Conservation (phyloP, 2,888 invertebrate genomes). For the Parnassius orleans region DNA sequence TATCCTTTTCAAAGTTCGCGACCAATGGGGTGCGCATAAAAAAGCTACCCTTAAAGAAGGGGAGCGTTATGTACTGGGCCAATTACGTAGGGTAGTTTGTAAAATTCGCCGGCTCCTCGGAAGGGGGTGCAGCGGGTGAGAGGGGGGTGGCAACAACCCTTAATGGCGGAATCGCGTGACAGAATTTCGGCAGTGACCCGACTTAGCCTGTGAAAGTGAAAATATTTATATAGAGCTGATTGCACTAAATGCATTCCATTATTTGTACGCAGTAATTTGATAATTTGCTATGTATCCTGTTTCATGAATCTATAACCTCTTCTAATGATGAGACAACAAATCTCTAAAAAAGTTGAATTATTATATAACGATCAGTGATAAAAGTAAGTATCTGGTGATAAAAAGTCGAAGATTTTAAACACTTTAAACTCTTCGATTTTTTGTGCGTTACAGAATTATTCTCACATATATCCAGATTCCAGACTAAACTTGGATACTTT, state of each 20-base stretch:
- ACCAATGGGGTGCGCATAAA: constrained; percentile 53
- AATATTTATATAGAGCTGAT: constrained; percentile 64
- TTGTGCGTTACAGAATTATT: too few relatives aligned
- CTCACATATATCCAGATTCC: too few relatives aligned
- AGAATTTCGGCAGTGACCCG: constrained; percentile 80
- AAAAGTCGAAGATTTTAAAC: too few relatives aligned
- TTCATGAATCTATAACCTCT: too few relatives aligned
- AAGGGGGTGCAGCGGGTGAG: constrained; percentile 37
- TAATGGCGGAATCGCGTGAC: constrained; percentile 81
- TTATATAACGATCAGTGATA: too few relatives aligned
- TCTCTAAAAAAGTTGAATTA: too few relatives aligned
- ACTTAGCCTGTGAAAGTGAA: constrained; percentile 76
- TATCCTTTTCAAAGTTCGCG: constrained; percentile 48
- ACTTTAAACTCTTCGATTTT: too few relatives aligned
- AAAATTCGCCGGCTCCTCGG: constrained; percentile 71
- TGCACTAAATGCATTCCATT: constrained; percentile 29
- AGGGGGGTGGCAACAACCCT: constrained; percentile 63
- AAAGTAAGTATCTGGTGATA: too few relatives aligned
- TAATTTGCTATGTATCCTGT: too few relatives aligned
- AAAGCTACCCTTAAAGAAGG: constrained; percentile 49
- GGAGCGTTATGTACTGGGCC: constrained; percentile 59
- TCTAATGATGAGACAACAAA: too few relatives aligned
- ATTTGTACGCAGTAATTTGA: constrained; percentile 5
- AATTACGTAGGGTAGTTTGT: constrained; percentile 74
- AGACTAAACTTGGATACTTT: too few relatives aligned